Evolutionary conservation across 2,113 vertebrate genomes (phyloP).

Genomic region (Erinaceus europaeus): DNA sequence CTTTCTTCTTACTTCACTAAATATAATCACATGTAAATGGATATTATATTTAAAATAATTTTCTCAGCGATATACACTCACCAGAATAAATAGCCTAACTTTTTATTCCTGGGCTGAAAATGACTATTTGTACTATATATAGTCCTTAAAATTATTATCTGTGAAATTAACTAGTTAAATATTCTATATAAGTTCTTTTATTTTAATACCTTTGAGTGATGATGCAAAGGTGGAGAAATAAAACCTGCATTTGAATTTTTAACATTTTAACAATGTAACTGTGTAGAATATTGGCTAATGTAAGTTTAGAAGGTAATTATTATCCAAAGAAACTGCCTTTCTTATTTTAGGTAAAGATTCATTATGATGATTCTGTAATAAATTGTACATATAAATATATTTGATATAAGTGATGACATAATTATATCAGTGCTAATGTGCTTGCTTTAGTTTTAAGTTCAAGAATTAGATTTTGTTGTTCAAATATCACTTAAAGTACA

Average conservation of each 20-base stretch:
- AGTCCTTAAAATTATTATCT: no score
- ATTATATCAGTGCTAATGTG: slow-evolving; percentile 24
- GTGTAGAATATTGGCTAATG: neutral
- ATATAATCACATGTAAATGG: no score
- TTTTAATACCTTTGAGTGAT: slow-evolving; percentile 1
- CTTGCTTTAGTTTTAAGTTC: slow-evolving; percentile 61
- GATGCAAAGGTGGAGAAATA: neutral
- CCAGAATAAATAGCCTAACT: no score
- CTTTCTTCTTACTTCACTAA: no score
- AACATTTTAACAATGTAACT: neutral
- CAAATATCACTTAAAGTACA: neutral
- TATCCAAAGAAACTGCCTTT: neutral
- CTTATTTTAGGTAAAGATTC: slow-evolving; percentile 50
- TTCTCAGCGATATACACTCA: no score
- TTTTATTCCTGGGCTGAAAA: no score
- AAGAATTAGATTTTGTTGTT: slow-evolving; percentile 38
- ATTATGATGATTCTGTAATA: slow-evolving; percentile 67
- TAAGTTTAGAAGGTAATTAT: slow-evolving; percentile 26
- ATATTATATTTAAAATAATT: no score
- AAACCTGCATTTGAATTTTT: neutral
- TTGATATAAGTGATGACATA: slow-evolving; percentile 56
- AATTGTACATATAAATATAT: slow-evolving; percentile 48
- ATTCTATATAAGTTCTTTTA: no score
- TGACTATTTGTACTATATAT: no score
- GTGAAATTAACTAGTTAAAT: no score